Base-by-base conservation (phyloP, 2,888 invertebrate genomes). In the Drosophila formosana region DNA sequence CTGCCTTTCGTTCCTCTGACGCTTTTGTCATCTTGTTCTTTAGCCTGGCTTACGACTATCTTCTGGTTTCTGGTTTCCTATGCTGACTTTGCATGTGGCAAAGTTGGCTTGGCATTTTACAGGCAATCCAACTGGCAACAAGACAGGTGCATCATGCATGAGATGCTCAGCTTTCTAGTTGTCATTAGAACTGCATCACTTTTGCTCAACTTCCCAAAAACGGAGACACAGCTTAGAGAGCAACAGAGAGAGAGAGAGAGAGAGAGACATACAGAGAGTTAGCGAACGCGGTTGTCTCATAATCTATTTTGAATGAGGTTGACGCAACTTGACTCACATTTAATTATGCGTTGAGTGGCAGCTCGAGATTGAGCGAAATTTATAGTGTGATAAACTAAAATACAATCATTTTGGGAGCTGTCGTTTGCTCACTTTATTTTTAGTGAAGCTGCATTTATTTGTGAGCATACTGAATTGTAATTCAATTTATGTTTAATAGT, bases 61-160 rank as follows among this genome's bases (percentile, higher is more conserved):
- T 18, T 18, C 18, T 18, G 2, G 18, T 18, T 18, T 18, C 13
- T 26, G 34, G 23, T 66, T 50, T 56, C 52, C 45, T 52, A 18
- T 46, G 75, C 80, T 74, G 64, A 80, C 66, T 83, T 84, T 82
- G 85, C 85, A 78, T 78, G 71, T 79, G 18, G 18, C 18, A 18
- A 18, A 18, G 18, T 18, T 53, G 49, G 26, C 46, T 60, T 28
- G 45, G 46, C 37, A 50, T 58, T 69, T 63, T 39, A 52, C 49
- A 37, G 72, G 58, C 49, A 71, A 61, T 58, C 72, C 72, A 58
- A 53, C 58, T 41, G 65, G 4, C 47, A 34, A 11, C 9, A 0
- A 58, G 58, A 47, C 67, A 75, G 63, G 62, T 58, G 77, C 61
- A 66, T 57, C 61, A 53, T 62, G 61, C 55, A 72, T 50, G 66